Evolutionary conservation across 2,888 invertebrate genomes (phyloP), one percentile per base, ranked within the genome.

Genomic region (Scaptomyza cyrtandrae): DNA sequence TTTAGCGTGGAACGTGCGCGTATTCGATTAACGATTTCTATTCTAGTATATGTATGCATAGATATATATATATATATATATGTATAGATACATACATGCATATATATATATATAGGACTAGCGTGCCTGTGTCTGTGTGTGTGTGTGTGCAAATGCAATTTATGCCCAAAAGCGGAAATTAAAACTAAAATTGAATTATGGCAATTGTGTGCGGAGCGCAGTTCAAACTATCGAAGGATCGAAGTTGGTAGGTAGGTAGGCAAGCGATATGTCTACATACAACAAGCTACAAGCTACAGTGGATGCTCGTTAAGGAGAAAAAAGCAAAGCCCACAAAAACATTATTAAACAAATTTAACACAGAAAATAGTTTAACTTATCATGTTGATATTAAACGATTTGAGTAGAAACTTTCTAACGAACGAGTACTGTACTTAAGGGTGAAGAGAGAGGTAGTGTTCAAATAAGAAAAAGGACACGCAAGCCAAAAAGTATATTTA

Each of bases 121-220:
- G 50, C 50, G 50, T 52, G 37, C 49, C 49, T 49, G 31, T 13
- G 11, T 45, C 35, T 49, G 39, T 70, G 50, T 71, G 35, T 24
- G 58, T 56, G 43, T 60, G 72, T 54, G 68, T 79, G 77, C 75
- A 83, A 89, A 88, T 80, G 77, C 78, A 89, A 88, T 88, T 83
- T 80, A 79, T 71, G 72, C 71, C 79, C 71, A 72, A 80, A 69
- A 88, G 65, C 89, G 89, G 89, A 88, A 89, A 89, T 88, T 88
- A 88, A 89, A 80, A 79, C 75, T 80, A 86, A 89, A 89, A 89
- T 86, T 89, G 89, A 88, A 84, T 88, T 88, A 89, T 88, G 89
- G 76, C 83, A 83, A 83, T 80, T 86, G 86, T 82, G 69, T 75
- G 63, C 50, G 43, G 19, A 41, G 16, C 19, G n/a, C 19, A 58